Conservation (phyloP, 2,797 vertebrate species). For the Furcifer pardalis region DNA sequence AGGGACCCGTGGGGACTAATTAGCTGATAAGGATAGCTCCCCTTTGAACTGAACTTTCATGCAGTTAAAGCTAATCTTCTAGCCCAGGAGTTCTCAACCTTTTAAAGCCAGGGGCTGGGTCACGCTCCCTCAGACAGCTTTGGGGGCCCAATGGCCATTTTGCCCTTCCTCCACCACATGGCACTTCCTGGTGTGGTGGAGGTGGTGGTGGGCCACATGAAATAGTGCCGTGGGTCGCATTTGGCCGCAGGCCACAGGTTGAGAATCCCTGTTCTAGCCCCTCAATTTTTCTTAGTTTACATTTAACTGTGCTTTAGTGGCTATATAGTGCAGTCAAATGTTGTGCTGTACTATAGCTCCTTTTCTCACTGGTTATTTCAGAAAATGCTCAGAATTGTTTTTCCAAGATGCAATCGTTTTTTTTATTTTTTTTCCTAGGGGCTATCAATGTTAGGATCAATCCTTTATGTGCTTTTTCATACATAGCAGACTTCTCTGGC, state of each 20-base stretch:
- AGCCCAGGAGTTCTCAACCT: too few species aligned
- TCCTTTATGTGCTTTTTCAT: not conserved
- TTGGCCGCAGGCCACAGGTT: too few species aligned
- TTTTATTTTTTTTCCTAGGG: not conserved
- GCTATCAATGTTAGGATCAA: not conserved
- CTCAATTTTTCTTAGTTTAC: not conserved
- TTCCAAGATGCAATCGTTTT: not conserved
- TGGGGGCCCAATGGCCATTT: too few species aligned
- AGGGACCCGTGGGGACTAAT: not conserved
- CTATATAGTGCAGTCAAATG: slow-evolving; percentile 50
- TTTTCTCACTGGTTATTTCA: slow-evolving; percentile 42
- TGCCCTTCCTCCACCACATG: too few species aligned
- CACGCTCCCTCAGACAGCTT: too few species aligned
- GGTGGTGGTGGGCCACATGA: too few species aligned
- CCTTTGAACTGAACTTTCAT: not conserved
- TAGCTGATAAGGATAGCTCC: not conserved
- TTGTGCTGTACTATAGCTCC: slow-evolving; percentile 59
- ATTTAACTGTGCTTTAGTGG: slow-evolving; percentile 44
- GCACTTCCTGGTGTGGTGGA: too few species aligned
- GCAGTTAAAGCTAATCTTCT: not conserved
- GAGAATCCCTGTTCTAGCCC: not conserved
- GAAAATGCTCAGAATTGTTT: not conserved
- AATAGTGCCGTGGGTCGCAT: too few species aligned
- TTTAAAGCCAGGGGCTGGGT: too few species aligned
- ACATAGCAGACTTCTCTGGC: not conserved